Percentiles rank a stretch among this genome's conserved stretches.
phyloP scores from a whole-genome alignment of 2,113 vertebrate species.

The Aptenodytes patagonicus region DNA sequence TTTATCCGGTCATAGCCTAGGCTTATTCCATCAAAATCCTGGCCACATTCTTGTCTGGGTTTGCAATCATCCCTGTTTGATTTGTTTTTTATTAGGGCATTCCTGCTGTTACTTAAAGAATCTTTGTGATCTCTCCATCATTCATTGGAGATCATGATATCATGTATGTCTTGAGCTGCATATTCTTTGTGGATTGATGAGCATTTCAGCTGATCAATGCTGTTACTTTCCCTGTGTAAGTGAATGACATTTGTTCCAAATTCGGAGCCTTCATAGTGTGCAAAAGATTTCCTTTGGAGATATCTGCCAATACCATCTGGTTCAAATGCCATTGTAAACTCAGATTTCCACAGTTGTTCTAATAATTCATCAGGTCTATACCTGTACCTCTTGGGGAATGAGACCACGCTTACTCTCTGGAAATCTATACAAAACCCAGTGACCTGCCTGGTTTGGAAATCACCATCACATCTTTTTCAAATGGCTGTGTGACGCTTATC shows the following conservation, averaged over 20 bases:
- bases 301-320: neutral
- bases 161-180: neutral
- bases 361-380: neutral
- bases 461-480: neutral
- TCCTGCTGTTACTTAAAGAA: neutral
- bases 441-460: neutral
- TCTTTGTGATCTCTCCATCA: neutral
- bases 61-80: neutral
- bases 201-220: neutral
- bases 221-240: neutral
- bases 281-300: neutral
- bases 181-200: neutral
- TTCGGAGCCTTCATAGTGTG: neutral
- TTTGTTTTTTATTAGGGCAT: neutral
- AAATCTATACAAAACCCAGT: neutral
- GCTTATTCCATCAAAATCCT: neutral
- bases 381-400: neutral
- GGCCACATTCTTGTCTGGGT: neutral
- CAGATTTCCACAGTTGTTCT: neutral
- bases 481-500: neutral
- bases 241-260: neutral
- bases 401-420: neutral
- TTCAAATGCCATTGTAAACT: neutral
- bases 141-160: neutral
- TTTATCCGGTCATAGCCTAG: neutral